A percentile compares a stretch with the other conserved stretches of the same genome.
These are phyloP conservation scores for Engraulis encrasicolus DNA, from an alignment of 2,113 vertebrate genomes.

Conservation along the genomic window DNA sequence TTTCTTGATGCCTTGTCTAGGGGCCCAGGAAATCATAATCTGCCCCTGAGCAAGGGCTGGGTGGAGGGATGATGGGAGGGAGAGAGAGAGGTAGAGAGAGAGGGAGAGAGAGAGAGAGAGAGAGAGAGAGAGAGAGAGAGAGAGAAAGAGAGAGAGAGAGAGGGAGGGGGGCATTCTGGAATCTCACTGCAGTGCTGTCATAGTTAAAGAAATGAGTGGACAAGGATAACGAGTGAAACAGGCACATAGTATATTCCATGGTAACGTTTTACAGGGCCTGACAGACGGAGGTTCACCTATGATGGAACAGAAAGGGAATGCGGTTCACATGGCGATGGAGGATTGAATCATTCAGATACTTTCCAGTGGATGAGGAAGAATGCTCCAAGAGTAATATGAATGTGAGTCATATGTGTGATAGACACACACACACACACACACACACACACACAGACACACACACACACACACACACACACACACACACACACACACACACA, in stretches of 20 bases:
- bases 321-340: neutral
- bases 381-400: neutral
- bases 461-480: neutral
- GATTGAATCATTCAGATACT: neutral
- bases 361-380: neutral
- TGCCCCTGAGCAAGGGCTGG: no score
- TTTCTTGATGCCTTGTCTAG: no score
- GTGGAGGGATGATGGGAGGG: no score
- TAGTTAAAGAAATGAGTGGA: neutral
- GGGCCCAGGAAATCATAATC: no score
- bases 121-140: no score
- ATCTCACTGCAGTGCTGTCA: slow-evolving; percentile 12
- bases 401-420: neutral
- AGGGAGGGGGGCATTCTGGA: neutral
- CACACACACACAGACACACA: neutral
- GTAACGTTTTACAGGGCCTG: neutral
- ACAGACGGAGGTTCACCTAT: neutral
- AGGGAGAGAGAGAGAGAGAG: no score
- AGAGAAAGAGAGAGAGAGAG: neutral
- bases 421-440: neutral
- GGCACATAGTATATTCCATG: neutral
- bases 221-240: neutral
- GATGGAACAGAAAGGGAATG: neutral
- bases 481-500: neutral
- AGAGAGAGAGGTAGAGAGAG: no score